Evolutionary conservation across 2,113 vertebrate species (phyloP).

Genomic region (Cavia porcellus): DNA sequence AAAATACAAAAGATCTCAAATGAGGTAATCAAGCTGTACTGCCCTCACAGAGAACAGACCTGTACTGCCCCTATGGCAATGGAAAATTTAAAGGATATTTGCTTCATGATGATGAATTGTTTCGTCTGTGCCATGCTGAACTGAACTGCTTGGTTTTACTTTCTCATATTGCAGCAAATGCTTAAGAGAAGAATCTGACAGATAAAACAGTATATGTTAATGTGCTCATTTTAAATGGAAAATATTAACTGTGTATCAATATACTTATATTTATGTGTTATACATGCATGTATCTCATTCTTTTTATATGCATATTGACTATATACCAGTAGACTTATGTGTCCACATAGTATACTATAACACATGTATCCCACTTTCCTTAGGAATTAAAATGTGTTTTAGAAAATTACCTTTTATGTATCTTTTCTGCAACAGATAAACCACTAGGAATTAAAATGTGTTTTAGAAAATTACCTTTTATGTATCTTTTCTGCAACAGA

Average conservation of each 20-base stretch:
- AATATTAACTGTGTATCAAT: not conserved
- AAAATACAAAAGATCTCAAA: not conserved
- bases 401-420: not conserved
- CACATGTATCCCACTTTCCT: not conserved
- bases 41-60: not conserved
- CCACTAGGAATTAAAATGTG: not conserved
- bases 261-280: not conserved
- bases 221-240: not conserved
- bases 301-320: not conserved
- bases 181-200: not conserved
- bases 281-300: not conserved
- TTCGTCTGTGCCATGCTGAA: not conserved
- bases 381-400: not conserved
- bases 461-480: not conserved
- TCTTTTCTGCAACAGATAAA: not conserved
- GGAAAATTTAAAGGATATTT: not conserved
- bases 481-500: not conserved
- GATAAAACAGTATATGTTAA: not conserved
- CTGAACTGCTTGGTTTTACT: not conserved
- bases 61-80: not conserved
- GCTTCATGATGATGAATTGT: slow-evolving; percentile 9
- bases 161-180: not conserved
- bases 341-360: not conserved
- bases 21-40: not conserved
- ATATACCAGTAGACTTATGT: not conserved